phyloP scores from a whole-genome alignment of 1,140 invertebrate genomes.

The Watersipora subatra region DNA sequence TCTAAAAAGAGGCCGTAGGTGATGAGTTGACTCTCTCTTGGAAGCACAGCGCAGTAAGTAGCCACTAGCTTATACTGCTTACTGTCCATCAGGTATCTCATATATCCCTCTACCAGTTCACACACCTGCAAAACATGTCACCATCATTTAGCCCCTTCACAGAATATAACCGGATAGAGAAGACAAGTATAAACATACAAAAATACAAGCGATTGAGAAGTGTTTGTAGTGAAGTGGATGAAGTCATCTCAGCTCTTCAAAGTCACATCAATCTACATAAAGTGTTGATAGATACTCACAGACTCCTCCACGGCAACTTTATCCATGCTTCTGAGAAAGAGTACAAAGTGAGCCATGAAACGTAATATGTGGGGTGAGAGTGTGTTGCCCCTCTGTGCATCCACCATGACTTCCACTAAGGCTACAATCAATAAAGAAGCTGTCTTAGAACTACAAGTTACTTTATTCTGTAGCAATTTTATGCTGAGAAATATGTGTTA shows the following conservation, averaged over 20 bases:
- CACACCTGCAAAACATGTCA: no score
- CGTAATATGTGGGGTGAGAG: constrained; percentile 50
- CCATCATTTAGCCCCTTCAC: no score
- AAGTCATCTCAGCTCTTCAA: no score
- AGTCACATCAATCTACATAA: no score
- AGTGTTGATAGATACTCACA: no score
- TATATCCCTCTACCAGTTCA: constrained; percentile 51
- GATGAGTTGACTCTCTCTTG: constrained; percentile 54
- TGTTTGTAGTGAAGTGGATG: no score
- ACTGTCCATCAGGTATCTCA: constrained; percentile 54
- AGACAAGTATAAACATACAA: no score
- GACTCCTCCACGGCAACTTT: constrained; percentile 22
- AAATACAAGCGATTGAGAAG: no score
- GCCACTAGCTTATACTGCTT: constrained; percentile 65
- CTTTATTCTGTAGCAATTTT: no score
- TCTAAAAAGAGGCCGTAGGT: constrained; percentile 63
- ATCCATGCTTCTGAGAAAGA: constrained; percentile 66
- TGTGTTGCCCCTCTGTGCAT: background rate
- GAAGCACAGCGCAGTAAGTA: constrained; percentile 65
- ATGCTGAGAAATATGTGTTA: no score
- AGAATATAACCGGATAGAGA: no score
- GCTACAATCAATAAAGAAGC: background rate
- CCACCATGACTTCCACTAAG: background rate
- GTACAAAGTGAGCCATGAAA: constrained; percentile 68
- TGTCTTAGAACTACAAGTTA: no score